Base-by-base conservation (phyloP, 2,797 vertebrate genomes). In the Enteromius thamalakanensis region DNA sequence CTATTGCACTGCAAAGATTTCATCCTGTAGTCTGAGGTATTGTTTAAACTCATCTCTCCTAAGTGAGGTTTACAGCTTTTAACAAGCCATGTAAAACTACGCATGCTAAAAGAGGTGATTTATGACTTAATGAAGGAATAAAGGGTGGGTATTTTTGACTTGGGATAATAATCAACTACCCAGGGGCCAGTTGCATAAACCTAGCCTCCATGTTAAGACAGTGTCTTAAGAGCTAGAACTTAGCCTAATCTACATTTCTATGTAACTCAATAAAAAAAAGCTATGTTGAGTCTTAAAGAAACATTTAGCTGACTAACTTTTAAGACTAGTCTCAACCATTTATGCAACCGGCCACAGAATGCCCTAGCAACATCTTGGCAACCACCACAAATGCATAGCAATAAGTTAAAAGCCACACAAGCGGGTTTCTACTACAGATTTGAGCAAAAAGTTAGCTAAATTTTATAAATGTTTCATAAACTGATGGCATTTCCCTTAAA, bases 1-100 rank as follows among this genome's bases (percentile, higher is more conserved):
- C 19, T 4, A 53, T 58, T 1, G 34, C 71, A 65, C 37, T 32
- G 74, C 29, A 47, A 47, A 71, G 7, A 70, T 60, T 71, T 70
- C 26, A 60, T 26, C 34, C 62, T 77, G 21, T 19, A 17, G n/a
- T 76, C 32, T 68, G 21, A 83, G 51, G 19, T 47, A 6, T 12
- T 42, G 70, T 70, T 72, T 60, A 26, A 64, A 55, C 37, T 58
- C 51, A 70, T 53, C 29, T 23, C 17, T n/a, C 32, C 34, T 65
- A 10, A 37, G 8, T 49, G 5, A 6, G 5, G 60, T 29, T 32
- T 32, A 45, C 19, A 15, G 47, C 10, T 75, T 26, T 75, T 14
- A 64, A 72, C 65, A 40, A 80, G 26, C 8, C 40, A 21, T 47
- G 29, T 47, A 26, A 80, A 69, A 69, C 65, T 14, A 2, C 8